Evolutionary conservation across 2,797 vertebrate genomes (phyloP).

Genomic region (Oreochromis mossambicus): DNA sequence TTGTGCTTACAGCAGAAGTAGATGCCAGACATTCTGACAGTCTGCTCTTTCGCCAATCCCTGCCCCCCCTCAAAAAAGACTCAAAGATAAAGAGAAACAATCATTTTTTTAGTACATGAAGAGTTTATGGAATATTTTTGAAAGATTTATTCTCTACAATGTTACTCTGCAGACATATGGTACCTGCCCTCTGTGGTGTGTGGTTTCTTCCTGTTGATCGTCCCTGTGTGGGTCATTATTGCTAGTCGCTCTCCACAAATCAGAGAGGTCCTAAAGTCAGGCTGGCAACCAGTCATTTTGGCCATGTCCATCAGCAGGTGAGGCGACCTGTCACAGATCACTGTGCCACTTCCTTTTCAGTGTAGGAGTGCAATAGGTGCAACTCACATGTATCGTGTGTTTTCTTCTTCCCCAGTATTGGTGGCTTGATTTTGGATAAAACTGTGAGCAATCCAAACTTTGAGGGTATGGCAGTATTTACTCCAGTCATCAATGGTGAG

Average conservation of each 20-base stretch:
- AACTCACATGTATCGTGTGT: not conserved
- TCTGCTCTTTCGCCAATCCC: not conserved
- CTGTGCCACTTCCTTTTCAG: rapidly evolving
- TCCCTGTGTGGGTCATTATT: constrained; percentile 78
- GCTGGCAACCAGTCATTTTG: constrained; percentile 86
- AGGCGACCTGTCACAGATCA: not conserved
- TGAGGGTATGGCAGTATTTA: constrained; percentile 86
- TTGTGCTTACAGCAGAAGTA: not conserved
- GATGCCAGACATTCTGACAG: not conserved
- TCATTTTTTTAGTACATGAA: not conserved
- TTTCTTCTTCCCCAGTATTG: constrained; percentile 71
- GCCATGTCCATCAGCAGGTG: constrained; percentile 92
- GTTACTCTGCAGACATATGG: constrained; percentile 67
- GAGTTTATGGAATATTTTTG: not conserved
- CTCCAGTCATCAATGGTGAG: constrained; percentile 88
- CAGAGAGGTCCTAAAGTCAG: constrained; percentile 79
- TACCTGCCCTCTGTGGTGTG: constrained; percentile 77
- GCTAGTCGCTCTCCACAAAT: constrained; percentile 74
- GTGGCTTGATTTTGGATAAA: constrained; percentile 88
- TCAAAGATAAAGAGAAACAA: not conserved
- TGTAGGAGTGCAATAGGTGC: not conserved
- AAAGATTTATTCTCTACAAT: not conserved
- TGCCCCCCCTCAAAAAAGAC: not conserved
- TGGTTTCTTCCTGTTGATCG: constrained; percentile 72
- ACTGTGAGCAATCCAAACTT: constrained; percentile 80